A percentile compares a stretch with the other conserved stretches of the same genome.
These are phyloP conservation scores for Syndactyla subalaris DNA, from an alignment of 2,797 vertebrate species.

Conservation along the genomic window DNA sequence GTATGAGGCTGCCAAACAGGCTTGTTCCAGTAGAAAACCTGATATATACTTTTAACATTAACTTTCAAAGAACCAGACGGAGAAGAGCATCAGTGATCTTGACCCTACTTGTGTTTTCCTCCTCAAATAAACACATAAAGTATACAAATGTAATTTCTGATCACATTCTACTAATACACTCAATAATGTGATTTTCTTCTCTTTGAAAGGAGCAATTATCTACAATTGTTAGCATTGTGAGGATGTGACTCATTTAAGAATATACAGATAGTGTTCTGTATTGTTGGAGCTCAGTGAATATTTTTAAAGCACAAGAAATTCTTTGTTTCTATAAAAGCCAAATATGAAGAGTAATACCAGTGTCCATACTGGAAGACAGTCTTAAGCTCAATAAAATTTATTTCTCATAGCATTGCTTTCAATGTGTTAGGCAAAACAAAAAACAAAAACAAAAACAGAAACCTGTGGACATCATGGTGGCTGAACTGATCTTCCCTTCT, in stretches of 20 bases:
- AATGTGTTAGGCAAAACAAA: background rate
- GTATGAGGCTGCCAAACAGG: background rate
- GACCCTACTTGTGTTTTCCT: background rate
- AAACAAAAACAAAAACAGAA: background rate
- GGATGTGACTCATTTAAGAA: rapidly evolving
- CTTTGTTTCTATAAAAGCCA: background rate
- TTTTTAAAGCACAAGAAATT: background rate
- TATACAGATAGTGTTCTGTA: background rate
- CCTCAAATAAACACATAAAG: background rate
- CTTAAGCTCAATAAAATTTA: background rate
- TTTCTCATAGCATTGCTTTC: background rate
- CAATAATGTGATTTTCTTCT: background rate
- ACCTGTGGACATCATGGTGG: background rate
- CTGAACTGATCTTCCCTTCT: background rate
- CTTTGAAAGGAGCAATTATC: background rate
- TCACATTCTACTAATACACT: background rate
- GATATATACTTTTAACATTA: background rate
- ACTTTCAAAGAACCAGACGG: background rate
- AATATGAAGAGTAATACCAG: background rate
- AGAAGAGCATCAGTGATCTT: background rate
- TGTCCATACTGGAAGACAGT: background rate
- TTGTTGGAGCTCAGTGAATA: background rate
- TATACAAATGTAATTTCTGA: background rate
- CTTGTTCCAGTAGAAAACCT: background rate
- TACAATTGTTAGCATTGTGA: background rate